Base-by-base conservation (phyloP, 2,888 invertebrate species). In the Cataglyphis livida region DNA sequence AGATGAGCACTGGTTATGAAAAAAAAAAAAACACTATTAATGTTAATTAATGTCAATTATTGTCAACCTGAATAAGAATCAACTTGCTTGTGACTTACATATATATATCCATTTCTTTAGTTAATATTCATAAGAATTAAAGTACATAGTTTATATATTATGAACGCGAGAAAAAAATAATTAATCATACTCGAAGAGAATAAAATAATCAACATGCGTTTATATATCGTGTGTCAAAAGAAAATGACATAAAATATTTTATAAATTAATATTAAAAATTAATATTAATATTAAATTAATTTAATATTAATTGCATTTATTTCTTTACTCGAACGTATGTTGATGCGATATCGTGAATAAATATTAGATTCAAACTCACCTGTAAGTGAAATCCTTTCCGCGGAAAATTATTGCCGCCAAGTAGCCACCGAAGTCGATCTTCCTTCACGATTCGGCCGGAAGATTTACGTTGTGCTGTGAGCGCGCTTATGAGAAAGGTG, bases 401-500 rank as follows among this genome's bases (percentile, higher is more conserved):
- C 75, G 64, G 66, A 64, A 38, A 73, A 78, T 70, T 78, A 70
- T 75, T 61, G 51, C 68, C 71, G 66, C 73, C 51, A 61, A 68
- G 75, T 85, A 81, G 88, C 65, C 48, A 51, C 7, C 78, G 81
- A 68, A 82, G 84, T 66, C 73, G 86, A 88, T 88, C 87, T 89
- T 90, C 88, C 88, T 87, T 87, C 87, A 85, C 87, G 88, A 82
- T 88, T 89, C 87, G 87, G 82, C 81, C 88, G 90, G 89, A 89
- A 89, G 90, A 91, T 90, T 88, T 84, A 88, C 87, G 84, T 85
- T 84, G 90, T 89, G 91, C 87, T 84, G 90, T 89, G 91, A 86
- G 90, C 92, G 90, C 91, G 92, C 91, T 93, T 93, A 92, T 91
- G 92, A 93, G 94, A 94, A 94, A 94, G 94, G 94, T 93, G 93